Conservation (phyloP, 2,888 invertebrate species). For the Smittia sp. region DNA sequence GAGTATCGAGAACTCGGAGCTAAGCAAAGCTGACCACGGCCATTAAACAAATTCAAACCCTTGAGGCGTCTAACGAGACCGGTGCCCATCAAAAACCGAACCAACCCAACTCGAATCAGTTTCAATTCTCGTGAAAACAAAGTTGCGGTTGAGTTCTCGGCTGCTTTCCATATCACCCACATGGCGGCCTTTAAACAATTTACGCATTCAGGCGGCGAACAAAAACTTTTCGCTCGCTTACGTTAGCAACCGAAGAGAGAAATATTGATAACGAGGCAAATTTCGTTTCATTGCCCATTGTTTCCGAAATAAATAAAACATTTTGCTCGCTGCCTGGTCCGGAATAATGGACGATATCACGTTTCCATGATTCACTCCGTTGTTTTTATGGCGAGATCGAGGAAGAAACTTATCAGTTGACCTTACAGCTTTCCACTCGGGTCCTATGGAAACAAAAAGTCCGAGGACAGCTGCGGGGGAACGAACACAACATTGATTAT, state of each 20-base stretch:
- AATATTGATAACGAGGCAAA: conserved; percentile 4
- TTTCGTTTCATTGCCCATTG: conserved; percentile 3
- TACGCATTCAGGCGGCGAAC: conserved; percentile 10
- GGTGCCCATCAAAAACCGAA: background rate
- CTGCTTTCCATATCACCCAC: conserved; percentile 9
- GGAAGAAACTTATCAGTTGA: background rate
- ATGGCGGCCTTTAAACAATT: background rate
- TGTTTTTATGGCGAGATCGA: background rate
- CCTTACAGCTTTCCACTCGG: conserved; percentile 1
- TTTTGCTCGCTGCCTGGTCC: conserved; percentile 1
- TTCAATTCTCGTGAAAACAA: background rate
- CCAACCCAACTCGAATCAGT: background rate
- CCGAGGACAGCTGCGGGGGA: background rate
- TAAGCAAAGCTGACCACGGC: background rate
- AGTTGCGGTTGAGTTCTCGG: background rate
- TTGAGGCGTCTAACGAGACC: too few species aligned
- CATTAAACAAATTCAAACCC: background rate
- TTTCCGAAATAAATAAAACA: background rate
- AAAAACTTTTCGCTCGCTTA: background rate
- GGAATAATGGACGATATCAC: background rate
- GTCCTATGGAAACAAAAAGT: background rate
- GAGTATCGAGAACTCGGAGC: background rate
- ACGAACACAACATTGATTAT: background rate
- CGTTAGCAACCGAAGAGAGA: background rate
- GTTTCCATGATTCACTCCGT: background rate